Evolutionary conservation across 2,113 vertebrate species (phyloP).

Genomic region (Ancistrus triradiatus): DNA sequence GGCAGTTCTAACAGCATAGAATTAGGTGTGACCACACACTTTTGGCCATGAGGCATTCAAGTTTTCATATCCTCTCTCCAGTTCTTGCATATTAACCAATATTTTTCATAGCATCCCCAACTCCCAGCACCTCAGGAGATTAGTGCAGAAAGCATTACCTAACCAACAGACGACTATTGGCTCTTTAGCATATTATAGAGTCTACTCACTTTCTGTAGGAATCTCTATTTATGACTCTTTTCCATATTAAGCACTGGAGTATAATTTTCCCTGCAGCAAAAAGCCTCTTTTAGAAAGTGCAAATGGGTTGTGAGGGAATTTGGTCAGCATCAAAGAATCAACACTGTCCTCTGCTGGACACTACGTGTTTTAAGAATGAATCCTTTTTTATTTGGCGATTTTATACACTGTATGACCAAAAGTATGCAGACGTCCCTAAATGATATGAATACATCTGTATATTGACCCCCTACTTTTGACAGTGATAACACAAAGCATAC

Average conservation of each 20-base stretch:
- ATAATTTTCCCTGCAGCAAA: slow-evolving; percentile 9
- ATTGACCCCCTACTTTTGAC: too few relatives aligned
- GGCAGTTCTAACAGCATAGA: too few relatives aligned
- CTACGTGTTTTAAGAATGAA: too few relatives aligned
- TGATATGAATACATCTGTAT: too few relatives aligned
- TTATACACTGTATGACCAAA: too few relatives aligned
- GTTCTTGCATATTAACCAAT: background rate
- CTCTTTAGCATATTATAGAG: background rate
- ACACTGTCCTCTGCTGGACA: slow-evolving; percentile 71
- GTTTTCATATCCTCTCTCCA: background rate
- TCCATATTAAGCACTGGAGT: slow-evolving; percentile 3
- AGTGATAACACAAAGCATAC: too few relatives aligned
- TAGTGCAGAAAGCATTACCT: background rate
- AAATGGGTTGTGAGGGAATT: slow-evolving; percentile 22
- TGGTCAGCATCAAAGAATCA: slow-evolving; percentile 52
- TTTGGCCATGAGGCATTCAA: too few relatives aligned
- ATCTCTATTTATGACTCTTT: background rate
- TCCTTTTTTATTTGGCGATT: too few relatives aligned
- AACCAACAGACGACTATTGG: slow-evolving; percentile 3
- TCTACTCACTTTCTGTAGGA: background rate
- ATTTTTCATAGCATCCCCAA: background rate
- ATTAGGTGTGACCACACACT: too few relatives aligned
- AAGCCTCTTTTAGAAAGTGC: background rate
- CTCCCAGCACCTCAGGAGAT: background rate
- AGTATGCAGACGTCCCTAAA: too few relatives aligned